A percentile compares a stretch with the other conserved stretches of the same genome.
Evolutionary conservation across 2,797 vertebrate species (phyloP).

Genomic region (Netta rufina): DNA sequence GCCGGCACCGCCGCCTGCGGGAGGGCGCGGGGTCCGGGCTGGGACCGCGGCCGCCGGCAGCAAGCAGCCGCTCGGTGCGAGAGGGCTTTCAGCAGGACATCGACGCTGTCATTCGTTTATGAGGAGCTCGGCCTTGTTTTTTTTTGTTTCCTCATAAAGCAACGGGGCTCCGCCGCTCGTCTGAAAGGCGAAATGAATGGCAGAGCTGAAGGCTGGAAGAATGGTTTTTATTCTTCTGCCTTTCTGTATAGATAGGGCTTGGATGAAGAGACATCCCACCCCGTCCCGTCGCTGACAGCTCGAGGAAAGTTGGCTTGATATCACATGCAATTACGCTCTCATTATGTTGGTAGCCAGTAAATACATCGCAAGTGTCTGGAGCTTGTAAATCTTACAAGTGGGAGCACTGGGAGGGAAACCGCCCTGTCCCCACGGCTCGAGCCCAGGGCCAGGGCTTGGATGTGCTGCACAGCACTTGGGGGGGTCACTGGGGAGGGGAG

Average conservation of each 20-base stretch:
- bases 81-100: not conserved
- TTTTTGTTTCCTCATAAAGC: not conserved
- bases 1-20: not conserved
- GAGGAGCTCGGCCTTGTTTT: not conserved
- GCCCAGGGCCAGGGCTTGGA: not conserved
- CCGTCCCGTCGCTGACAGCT: not conserved
- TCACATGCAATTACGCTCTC: accelerated
- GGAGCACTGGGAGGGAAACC: not conserved
- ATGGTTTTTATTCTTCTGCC: not conserved
- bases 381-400: not conserved
- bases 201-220: not conserved
- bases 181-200: not conserved
- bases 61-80: accelerated
- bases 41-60: not conserved
- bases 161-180: not conserved
- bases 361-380: not conserved
- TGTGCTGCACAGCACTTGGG: accelerated
- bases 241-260: not conserved
- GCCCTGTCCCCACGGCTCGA: accelerated
- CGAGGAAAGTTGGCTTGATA: not conserved
- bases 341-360: not conserved
- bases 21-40: accelerated
- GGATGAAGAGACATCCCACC: not conserved
- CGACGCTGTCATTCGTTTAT: not conserved
- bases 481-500: not conserved